Base-by-base conservation (phyloP, 2,888 invertebrate genomes). In the Azorinus chamasolen region DNA sequence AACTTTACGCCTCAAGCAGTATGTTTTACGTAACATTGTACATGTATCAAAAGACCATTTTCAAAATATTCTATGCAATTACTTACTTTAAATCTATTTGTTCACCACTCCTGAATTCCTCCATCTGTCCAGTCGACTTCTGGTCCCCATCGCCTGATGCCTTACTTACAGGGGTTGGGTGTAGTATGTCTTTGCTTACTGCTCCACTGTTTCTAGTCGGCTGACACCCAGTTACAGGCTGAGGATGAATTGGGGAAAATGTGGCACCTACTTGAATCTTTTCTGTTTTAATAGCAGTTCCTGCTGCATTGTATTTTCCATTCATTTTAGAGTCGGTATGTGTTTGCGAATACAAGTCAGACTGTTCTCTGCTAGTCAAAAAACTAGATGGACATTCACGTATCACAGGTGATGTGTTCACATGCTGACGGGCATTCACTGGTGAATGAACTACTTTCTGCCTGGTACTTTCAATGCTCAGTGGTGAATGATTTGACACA, bases 241-340 rank as follows among this genome's bases (percentile, higher is more conserved):
- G 88, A 1, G 90, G 90, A 54, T 90, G 89, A 20, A 90, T 89
- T 0, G 90, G 90, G 24, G 88, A 87, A 73, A 90, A 90, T 37
- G 83, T 83, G 8, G 87, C 79, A 14, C 87, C 88, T 14, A 77
- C 68, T 6, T 76, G 32, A 16, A 89, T 51, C 58, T 88, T 88
- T 63, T 88, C 88, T 53, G 88, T 89, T 53, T 75, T 85, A 12
- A 89, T 73, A 18, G 70, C 82, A 32, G 59, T 58, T 20, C 66
- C 58, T 48, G 24, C 55, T 8, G 62, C 65, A 53, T 22, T 59
- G 0, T 55, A 41, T 1, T 57, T 61, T 16, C 59, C 66, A 20
- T 75, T 59, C 27, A 22, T 32, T 10, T 45, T 25, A 14, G 59
- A 59, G 16, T 10, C 32, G 12, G 27, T 22, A 20, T 46, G 16